phyloP scores from a whole-genome alignment of 2,113 vertebrate genomes.

The Aegithalos caudatus region DNA sequence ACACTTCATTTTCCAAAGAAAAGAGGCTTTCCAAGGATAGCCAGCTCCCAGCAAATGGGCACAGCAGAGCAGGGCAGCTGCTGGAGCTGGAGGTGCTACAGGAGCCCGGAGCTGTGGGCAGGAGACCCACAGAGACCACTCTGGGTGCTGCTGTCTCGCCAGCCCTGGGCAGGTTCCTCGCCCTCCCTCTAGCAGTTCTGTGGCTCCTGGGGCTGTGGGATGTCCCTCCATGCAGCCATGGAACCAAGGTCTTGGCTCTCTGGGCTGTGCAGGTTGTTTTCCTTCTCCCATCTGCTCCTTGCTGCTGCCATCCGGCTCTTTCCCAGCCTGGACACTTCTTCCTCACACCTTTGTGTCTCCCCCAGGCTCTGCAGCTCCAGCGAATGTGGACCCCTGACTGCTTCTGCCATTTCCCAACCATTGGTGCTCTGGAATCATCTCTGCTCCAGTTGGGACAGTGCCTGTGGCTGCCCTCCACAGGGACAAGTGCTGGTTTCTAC shows the following conservation, averaged over 20 bases:
- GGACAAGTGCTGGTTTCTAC: not conserved
- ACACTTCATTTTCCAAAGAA: not conserved
- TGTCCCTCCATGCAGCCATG: not conserved
- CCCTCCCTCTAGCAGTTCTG: not conserved
- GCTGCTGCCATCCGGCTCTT: not conserved
- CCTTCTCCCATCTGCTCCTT: not conserved
- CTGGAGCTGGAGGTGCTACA: not conserved
- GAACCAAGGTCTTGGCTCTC: not conserved
- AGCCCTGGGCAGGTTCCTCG: accelerated
- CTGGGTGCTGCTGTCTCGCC: not conserved
- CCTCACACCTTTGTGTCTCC: not conserved
- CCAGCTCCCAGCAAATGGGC: not conserved
- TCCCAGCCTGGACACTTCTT: not conserved
- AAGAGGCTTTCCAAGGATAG: not conserved
- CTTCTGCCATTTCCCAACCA: not conserved
- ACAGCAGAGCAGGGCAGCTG: not conserved
- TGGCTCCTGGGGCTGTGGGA: not conserved
- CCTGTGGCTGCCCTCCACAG: not conserved
- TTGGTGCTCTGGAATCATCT: accelerated
- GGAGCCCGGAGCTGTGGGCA: not conserved
- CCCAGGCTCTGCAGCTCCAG: not conserved
- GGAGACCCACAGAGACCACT: not conserved
- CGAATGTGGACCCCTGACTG: accelerated
- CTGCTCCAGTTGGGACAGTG: accelerated
- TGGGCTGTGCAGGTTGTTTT: not conserved